phyloP scores from a whole-genome alignment of 2,797 vertebrate species.

The Meriones psammophilus region DNA sequence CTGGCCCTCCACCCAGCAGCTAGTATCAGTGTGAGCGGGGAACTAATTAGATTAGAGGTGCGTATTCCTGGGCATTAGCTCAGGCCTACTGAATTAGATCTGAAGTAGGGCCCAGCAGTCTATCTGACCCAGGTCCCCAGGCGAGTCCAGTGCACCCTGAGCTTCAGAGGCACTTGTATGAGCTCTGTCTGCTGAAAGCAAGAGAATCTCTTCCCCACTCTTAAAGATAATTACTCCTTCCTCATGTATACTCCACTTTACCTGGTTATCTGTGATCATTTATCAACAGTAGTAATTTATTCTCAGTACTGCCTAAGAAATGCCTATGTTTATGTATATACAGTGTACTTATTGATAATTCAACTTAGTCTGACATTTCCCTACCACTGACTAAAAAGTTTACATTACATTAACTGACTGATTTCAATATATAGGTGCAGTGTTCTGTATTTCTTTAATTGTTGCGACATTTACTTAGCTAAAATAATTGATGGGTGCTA shows the following conservation, averaged over 20 bases:
- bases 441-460: conserved; percentile 76
- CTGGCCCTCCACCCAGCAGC: conserved; percentile 57
- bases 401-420: conserved; percentile 80
- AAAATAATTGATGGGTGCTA: conserved; percentile 68
- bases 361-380: conserved; percentile 71
- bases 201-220: conserved; percentile 34
- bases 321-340: conserved; percentile 54
- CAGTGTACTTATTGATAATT: conserved; percentile 68
- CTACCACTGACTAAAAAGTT: conserved; percentile 65
- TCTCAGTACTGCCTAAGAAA: conserved; percentile 61
- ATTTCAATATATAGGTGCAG: conserved; percentile 72
- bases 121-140: conserved; percentile 33
- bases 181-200: conserved; percentile 46
- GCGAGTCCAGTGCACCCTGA: conserved; percentile 21
- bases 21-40: conserved; percentile 19
- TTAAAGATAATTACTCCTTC: conserved; percentile 72
- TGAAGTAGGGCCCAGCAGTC: neutral
- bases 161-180: conserved; percentile 49
- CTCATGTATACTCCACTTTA: conserved; percentile 78
- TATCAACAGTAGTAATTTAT: conserved; percentile 72
- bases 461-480: conserved; percentile 56
- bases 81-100: conserved; percentile 46
- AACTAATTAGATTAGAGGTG: conserved; percentile 58
- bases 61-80: neutral
- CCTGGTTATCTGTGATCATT: conserved; percentile 59